Conservation (phyloP, 2,888 invertebrate species). For the Lasiommata megera region DNA sequence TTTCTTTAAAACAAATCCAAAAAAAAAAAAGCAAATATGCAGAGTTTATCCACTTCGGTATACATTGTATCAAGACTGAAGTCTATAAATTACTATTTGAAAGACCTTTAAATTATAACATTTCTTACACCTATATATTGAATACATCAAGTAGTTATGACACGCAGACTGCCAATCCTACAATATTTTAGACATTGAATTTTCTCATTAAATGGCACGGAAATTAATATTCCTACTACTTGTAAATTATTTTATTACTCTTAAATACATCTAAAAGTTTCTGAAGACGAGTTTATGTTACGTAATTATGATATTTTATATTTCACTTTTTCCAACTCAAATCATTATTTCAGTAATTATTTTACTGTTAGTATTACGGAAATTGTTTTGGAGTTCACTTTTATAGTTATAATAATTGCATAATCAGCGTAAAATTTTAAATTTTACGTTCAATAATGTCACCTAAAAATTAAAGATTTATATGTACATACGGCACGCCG, state of each 20-base stretch:
- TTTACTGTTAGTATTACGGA: neutral
- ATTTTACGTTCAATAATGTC: slow-evolving; percentile 59
- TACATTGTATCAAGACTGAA: neutral
- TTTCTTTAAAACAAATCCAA: no score
- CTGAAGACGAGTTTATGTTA: slow-evolving; percentile 5
- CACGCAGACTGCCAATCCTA: neutral
- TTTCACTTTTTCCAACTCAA: neutral
- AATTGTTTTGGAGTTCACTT: slow-evolving; percentile 28
- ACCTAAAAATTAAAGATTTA: slow-evolving; percentile 54
- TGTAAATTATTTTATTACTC: neutral
- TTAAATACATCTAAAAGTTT: neutral
- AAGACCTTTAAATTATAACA: neutral
- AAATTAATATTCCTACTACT: neutral
- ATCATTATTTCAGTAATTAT: neutral
- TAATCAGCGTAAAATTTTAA: slow-evolving; percentile 62
- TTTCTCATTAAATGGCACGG: neutral
- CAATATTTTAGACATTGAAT: slow-evolving; percentile 1
- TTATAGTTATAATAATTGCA: slow-evolving; percentile 24
- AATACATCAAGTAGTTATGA: neutral
- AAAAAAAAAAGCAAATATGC: no score
- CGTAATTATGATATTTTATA: neutral
- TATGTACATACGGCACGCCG: slow-evolving; percentile 66
- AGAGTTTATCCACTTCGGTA: neutral
- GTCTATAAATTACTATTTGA: neutral
- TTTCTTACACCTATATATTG: neutral